Conservation (phyloP, 2,113 vertebrate species). For the Grammomys surdaster region DNA sequence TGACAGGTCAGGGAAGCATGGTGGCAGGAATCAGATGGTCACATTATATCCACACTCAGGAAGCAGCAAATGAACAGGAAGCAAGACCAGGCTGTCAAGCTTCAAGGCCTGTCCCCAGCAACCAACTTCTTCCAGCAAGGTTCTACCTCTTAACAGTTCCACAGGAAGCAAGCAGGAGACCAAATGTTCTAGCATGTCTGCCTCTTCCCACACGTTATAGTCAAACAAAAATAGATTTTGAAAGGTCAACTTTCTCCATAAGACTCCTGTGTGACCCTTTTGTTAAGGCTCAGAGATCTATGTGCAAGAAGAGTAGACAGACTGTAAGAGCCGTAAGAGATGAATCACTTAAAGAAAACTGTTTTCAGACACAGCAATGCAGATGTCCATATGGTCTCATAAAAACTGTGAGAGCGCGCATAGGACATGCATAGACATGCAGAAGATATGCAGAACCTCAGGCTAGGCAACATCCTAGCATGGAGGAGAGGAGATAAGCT, state of each 20-base stretch:
- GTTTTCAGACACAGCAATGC: neutral
- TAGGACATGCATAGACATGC: neutral
- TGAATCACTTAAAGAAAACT: neutral
- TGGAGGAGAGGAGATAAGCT: neutral
- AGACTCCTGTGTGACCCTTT: neutral
- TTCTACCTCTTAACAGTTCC: neutral
- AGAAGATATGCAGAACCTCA: neutral
- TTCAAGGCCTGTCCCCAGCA: neutral
- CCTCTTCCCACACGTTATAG: neutral
- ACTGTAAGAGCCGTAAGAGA: neutral
- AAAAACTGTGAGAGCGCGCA: neutral
- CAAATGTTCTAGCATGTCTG: neutral
- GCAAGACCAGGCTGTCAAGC: neutral
- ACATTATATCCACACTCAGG: neutral
- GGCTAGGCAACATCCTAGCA: neutral
- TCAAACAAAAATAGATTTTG: neutral
- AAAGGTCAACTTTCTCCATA: conserved; percentile 34
- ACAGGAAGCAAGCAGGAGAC: neutral
- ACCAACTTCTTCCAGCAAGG: no score
- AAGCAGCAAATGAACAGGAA: neutral
- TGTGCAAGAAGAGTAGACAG: neutral
- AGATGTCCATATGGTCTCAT: neutral
- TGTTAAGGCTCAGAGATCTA: neutral
- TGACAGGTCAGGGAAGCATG: neutral
- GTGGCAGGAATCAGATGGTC: neutral